Evolutionary conservation across 2,888 invertebrate species (phyloP), one percentile per base, ranked within the genome.

Genomic region (Scelioninae gen. 1): DNA sequence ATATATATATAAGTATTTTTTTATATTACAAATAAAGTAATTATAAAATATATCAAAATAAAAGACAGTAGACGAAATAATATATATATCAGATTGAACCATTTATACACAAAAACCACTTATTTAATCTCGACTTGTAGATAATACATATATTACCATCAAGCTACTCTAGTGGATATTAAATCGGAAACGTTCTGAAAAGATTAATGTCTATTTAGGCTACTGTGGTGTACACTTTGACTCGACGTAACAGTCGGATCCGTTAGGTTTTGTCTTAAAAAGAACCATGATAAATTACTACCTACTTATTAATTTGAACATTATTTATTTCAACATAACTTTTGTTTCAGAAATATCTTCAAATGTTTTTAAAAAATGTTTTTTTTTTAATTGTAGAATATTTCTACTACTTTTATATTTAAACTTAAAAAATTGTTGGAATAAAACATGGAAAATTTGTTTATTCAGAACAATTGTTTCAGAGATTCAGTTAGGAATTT

Each of bases 191-290:
- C 47, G 56, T 69, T 47, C 47, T 23, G 47, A 69, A 69, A 69
- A 58, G 69, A 58, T 69, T 45, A 69, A 69, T 69, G 68, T 68
- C 68, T 56, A 56, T 68, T 68, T 56, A 56, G 69, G 56, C 56
- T 58, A 47, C 56, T 34, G 45, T 16, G 29, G 16, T 47, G 31
- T 15, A 29, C 29, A 38, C 53, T 56, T 56, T 15, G 56, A 16
- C 5, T 56, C 56, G 15, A 38, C 15, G 15, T 56, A 56, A 56
- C 38, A 38, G 34, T 38, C 15, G 56, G 34, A 15, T 47, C 15
- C 0, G 47, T 47, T 47, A n/a, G 45, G 31, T 13, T 13, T 38
- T 10, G 9, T 38, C 11, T 38, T 1, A 38, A 38, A 38, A 38
- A 38, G 1, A 11, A 38, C 11, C 38, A 38, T 38, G 1, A 38